phyloP scores from a whole-genome alignment of 2,888 invertebrate species.

The Ornithoptera priamus region DNA sequence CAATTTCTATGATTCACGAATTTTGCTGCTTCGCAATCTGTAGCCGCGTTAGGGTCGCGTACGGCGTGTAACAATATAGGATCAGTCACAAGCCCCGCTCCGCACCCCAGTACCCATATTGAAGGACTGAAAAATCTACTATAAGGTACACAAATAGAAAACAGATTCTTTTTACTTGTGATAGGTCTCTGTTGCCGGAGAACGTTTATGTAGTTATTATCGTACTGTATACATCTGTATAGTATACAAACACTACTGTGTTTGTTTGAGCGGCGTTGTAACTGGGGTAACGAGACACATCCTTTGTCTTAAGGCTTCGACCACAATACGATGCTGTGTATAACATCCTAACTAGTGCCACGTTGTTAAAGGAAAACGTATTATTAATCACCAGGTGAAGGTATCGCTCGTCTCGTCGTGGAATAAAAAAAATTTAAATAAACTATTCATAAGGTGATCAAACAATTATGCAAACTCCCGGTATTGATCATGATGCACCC shows the following conservation, averaged over 20 bases:
- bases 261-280: too few relatives aligned
- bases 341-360: too few relatives aligned
- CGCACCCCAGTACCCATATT: slow-evolving; percentile 38
- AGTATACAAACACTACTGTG: too few relatives aligned
- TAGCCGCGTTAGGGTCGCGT: slow-evolving; percentile 3
- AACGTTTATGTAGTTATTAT: too few relatives aligned
- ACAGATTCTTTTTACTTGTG: slow-evolving; percentile 35
- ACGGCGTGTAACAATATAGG: slow-evolving; percentile 6
- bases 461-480: slow-evolving; percentile 67
- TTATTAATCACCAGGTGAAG: too few relatives aligned
- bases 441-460: slow-evolving; percentile 55
- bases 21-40: slow-evolving; percentile 35
- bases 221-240: too few relatives aligned
- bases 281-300: too few relatives aligned
- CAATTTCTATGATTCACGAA: slow-evolving; percentile 65
- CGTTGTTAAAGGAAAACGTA: too few relatives aligned
- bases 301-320: too few relatives aligned
- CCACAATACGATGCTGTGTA: too few relatives aligned
- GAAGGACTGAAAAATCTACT: slow-evolving; percentile 39
- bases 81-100: neutral
- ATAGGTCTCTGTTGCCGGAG: too few relatives aligned
- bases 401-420: too few relatives aligned
- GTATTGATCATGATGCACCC: slow-evolving; percentile 60
- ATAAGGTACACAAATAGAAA: slow-evolving; percentile 54
- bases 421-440: slow-evolving; percentile 46